phyloP scores from a whole-genome alignment of 1,140 invertebrate species.

The Heliconius eleuchia region DNA sequence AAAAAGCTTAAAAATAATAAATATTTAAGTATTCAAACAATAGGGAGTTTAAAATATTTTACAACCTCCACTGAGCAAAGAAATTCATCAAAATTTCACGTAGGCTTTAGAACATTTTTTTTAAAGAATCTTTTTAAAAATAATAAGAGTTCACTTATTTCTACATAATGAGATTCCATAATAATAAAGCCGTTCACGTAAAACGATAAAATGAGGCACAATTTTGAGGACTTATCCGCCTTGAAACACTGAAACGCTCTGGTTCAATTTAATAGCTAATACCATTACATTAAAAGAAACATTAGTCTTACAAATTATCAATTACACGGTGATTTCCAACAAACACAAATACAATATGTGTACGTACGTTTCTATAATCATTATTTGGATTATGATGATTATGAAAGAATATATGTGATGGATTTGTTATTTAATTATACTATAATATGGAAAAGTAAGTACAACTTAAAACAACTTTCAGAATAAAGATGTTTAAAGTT shows the following conservation, averaged over 20 bases:
- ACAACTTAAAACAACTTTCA: not conserved
- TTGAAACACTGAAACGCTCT: slow-evolving; percentile 57
- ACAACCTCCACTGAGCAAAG: slow-evolving; percentile 74
- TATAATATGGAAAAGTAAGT: slow-evolving; percentile 5
- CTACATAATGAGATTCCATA: slow-evolving; percentile 5
- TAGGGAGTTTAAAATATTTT: slow-evolving; percentile 43
- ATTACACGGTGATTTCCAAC: slow-evolving; percentile 48
- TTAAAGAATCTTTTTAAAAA: slow-evolving; percentile 5
- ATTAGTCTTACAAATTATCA: slow-evolving; percentile 65
- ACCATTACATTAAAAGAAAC: slow-evolving; percentile 60
- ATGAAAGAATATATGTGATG: not conserved
- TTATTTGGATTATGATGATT: slow-evolving; percentile 6
- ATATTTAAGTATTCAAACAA: slow-evolving; percentile 26
- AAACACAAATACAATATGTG: slow-evolving; percentile 30
- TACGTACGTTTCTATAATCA: slow-evolving; percentile 6
- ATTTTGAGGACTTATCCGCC: slow-evolving; percentile 54
- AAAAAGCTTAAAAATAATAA: slow-evolving; percentile 34
- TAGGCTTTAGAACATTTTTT: slow-evolving; percentile 37
- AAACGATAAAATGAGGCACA: slow-evolving; percentile 60
- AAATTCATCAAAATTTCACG: slow-evolving; percentile 50
- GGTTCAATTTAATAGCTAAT: slow-evolving; percentile 53
- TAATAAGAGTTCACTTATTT: slow-evolving; percentile 8
- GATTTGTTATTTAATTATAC: not conserved
- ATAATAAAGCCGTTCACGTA: slow-evolving; percentile 41
- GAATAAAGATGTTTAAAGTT: not conserved